Evolutionary conservation across 2,113 vertebrate genomes (phyloP).

Genomic region (Trochalopteron elliotii): DNA sequence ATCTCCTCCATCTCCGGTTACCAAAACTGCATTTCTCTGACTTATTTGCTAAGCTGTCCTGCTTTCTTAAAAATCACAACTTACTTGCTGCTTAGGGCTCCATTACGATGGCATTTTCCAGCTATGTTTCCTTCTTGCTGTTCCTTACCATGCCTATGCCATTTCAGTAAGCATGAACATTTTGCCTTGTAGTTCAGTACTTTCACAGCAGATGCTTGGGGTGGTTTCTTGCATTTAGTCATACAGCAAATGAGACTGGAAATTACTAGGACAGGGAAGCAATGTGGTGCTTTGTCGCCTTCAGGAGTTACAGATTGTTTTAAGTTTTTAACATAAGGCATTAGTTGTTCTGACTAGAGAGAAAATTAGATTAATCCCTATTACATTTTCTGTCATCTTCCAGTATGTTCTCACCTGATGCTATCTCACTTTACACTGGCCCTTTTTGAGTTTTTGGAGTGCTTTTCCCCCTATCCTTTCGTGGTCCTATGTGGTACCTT

Average conservation of each 20-base stretch:
- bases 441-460: not conserved
- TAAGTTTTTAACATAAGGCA: not conserved
- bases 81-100: not conserved
- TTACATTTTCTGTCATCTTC: not conserved
- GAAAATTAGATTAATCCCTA: not conserved
- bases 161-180: not conserved
- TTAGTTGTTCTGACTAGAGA: not conserved
- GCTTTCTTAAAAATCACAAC: not conserved
- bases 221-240: not conserved
- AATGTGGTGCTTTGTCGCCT: not conserved
- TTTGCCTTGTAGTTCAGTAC: not conserved
- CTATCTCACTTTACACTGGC: not conserved
- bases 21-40: not conserved
- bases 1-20: not conserved
- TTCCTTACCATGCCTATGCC: not conserved
- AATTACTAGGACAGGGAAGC: not conserved
- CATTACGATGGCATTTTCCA: not conserved
- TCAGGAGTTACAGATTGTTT: not conserved
- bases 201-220: not conserved
- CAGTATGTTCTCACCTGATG: not conserved
- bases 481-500: not conserved
- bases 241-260: not conserved
- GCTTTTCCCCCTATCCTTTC: not conserved
- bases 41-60: not conserved
- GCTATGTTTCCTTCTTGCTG: not conserved